These are phyloP conservation scores for Neotragus moschatus DNA, from an alignment of 2,113 vertebrate genomes.

Conservation along the genomic window DNA sequence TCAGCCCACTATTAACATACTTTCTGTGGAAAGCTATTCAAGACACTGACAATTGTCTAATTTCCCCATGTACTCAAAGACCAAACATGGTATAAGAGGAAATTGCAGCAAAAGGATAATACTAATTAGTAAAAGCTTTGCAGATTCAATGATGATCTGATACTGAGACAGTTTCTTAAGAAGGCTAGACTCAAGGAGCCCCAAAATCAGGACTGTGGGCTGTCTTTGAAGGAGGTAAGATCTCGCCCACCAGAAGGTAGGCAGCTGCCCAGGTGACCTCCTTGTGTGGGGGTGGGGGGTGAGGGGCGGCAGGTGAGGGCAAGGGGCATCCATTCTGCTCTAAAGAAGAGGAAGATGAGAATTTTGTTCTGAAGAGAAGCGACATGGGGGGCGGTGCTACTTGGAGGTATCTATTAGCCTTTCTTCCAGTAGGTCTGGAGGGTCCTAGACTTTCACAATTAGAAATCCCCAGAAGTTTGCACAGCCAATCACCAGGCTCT, in stretches of 20 bases:
- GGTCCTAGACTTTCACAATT: neutral
- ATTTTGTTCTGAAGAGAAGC: neutral
- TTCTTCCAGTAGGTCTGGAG: neutral
- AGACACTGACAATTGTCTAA: neutral
- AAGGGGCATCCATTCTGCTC: neutral
- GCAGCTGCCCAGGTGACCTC: neutral
- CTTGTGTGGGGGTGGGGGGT: fast-evolving
- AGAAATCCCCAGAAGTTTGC: neutral
- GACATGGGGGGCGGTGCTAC: too few relatives aligned
- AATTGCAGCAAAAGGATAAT: neutral
- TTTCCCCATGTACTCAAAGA: neutral
- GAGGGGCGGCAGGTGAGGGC: neutral
- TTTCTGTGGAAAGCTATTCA: neutral
- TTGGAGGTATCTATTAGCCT: neutral
- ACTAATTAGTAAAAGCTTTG: neutral
- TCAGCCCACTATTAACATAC: neutral
- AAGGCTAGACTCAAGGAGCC: neutral
- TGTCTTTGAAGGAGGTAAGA: neutral
- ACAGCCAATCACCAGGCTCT: neutral
- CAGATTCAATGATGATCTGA: neutral
- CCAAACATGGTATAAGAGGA: neutral
- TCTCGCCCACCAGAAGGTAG: neutral
- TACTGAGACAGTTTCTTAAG: neutral
- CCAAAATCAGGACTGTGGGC: neutral
- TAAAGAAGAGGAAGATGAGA: neutral